phyloP scores from a whole-genome alignment of 2,113 vertebrate species.

The Peromyscus leucopus region DNA sequence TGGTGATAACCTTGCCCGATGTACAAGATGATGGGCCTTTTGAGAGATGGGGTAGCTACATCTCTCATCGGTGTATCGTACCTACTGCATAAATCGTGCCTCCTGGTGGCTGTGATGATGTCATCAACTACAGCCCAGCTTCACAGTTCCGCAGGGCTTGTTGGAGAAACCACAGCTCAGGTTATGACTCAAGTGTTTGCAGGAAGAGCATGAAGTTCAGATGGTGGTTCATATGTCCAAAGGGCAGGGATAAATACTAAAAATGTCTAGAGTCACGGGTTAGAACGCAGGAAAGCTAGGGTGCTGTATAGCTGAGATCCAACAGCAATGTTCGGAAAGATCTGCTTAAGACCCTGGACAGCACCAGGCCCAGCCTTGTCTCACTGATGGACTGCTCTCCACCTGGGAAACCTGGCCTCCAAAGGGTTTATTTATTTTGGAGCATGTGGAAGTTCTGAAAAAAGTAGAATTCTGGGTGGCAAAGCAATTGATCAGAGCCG shows the following conservation, averaged over 20 bases:
- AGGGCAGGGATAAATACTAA: not conserved
- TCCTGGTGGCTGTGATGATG: not conserved
- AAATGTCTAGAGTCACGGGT: not conserved
- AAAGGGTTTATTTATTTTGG: not conserved
- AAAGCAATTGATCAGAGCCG: not conserved
- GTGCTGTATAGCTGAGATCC: not conserved
- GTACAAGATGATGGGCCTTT: not conserved
- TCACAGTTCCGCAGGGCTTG: not conserved
- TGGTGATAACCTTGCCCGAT: not conserved
- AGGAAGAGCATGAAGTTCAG: not conserved
- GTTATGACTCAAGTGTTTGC: not conserved
- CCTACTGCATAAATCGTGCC: not conserved
- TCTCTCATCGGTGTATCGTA: not conserved
- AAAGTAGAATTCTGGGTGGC: not conserved
- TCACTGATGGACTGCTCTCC: not conserved
- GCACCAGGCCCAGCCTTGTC: not conserved
- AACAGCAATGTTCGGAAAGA: not conserved
- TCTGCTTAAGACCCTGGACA: slow-evolving; percentile 31
- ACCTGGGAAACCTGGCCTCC: not conserved
- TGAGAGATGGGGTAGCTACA: not conserved
- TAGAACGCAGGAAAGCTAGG: not conserved
- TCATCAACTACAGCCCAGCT: not conserved
- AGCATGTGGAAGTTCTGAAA: not conserved
- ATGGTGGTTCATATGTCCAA: not conserved
- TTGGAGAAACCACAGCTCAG: not conserved